These are phyloP conservation scores for Spisula subtruncata DNA, from an alignment of 2,888 invertebrate species.

Conservation along the genomic window DNA sequence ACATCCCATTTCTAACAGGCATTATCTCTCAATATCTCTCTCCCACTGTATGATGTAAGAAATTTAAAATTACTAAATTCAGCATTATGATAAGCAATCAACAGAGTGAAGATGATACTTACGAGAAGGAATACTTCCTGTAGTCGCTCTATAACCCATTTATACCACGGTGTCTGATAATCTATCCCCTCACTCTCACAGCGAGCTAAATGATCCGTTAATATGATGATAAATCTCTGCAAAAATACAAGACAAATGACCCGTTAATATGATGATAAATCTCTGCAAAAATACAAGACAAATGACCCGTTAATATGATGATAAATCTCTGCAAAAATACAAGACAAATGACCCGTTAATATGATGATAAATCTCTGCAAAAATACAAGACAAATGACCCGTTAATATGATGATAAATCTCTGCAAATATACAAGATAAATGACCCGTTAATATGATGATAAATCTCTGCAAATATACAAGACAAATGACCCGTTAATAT, in stretches of 20 bases:
- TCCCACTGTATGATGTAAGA: too few relatives aligned
- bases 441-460: slow-evolving; percentile 99
- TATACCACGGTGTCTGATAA: slow-evolving; percentile 98
- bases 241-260: slow-evolving; percentile 74
- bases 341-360: slow-evolving; percentile 97
- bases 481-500: slow-evolving; percentile 98
- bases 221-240: slow-evolving; percentile 97
- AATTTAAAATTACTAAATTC: too few relatives aligned
- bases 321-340: slow-evolving; percentile 86
- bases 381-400: slow-evolving; percentile 94
- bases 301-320: too few relatives aligned
- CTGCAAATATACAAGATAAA: slow-evolving; percentile 91
- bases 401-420: slow-evolving; percentile 99
- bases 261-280: too few relatives aligned
- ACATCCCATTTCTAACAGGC: too few relatives aligned
- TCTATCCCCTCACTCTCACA: slow-evolving; percentile 97
- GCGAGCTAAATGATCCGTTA: slow-evolving; percentile 97
- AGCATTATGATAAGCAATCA: too few relatives aligned
- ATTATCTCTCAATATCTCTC: too few relatives aligned
- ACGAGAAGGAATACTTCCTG: slow-evolving; percentile 98
- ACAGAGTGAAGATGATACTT: slow-evolving; percentile 85
- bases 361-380: slow-evolving; percentile 97
- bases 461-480: slow-evolving; percentile 92
- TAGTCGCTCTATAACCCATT: slow-evolving; percentile 97
- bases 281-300: too few relatives aligned